Evolutionary conservation across 2,888 invertebrate genomes (phyloP), one percentile per base, ranked within the genome.

Genomic region (Margaritifera margaritifera): DNA sequence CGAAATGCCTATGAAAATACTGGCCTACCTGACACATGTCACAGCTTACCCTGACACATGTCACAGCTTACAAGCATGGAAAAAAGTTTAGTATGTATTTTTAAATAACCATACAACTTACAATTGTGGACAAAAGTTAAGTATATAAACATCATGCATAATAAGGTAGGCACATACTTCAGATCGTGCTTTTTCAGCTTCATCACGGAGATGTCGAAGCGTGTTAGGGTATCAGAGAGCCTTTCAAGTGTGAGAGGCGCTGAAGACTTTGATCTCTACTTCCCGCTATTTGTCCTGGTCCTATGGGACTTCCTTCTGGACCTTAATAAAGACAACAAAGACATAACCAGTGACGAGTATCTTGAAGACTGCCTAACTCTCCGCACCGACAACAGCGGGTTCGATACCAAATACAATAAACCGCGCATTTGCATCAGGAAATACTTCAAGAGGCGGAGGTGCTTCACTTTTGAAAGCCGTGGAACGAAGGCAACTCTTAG

Each of bases 281-380:
- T 68, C 52, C 68, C 68, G 15, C 24, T 54, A 22, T 68, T 68
- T 53, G 56, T 68, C 25, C 57, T 68, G 15, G 25, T 52, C 6
- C 15, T 67, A n/a, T 3, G 67, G 31, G 67, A 67, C 55, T 67
- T 67, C 27, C n/a, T 31, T 20, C 68, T 68, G 1, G 52, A 68
- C 2, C 68, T 62, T 50, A n/a, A 57, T 8, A 18, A 25, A 2
- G 58, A 68, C 20, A 62, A 58, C 19, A 51, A 57, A 51, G 51
- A 56, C 19, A 68, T 62, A 4, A 57, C 62, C 1, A 24, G 57
- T 3, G 68, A 68, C 62, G 68, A 62, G 51, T 68, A 68, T 42
- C 62, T 68, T 4, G 68, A 68, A 52, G 20, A 31, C 18, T 68
- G 68, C 50, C 50, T 68, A 18, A 50, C 18, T n/a, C 22, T 50